Conservation (phyloP, 1,140 invertebrate species). For the Plectrocnemia conspersa region DNA sequence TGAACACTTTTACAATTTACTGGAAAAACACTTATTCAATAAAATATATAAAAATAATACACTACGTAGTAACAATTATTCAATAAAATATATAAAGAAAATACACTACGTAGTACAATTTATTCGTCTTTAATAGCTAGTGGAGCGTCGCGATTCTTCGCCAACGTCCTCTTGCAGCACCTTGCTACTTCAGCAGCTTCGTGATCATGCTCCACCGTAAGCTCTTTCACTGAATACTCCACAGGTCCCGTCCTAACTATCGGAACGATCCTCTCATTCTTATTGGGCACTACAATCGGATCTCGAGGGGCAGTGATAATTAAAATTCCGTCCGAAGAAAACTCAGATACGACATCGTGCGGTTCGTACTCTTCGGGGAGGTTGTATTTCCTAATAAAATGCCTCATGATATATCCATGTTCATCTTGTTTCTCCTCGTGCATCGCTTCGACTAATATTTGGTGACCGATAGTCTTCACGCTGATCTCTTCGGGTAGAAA, state of each 20-base stretch:
- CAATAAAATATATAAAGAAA: too few species aligned
- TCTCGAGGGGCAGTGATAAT: slow-evolving; percentile 62
- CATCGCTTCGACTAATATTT: slow-evolving; percentile 63
- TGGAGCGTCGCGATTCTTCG: too few species aligned
- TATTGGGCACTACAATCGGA: slow-evolving; percentile 44
- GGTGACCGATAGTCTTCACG: slow-evolving; percentile 67
- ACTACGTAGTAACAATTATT: too few species aligned
- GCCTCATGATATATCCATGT: slow-evolving; percentile 57
- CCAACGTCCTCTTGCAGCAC: too few species aligned
- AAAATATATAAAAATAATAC: too few species aligned
- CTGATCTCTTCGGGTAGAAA: slow-evolving; percentile 70
- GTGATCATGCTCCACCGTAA: slow-evolving; percentile 1
- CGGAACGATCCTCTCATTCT: slow-evolving; percentile 44
- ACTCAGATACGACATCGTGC: slow-evolving; percentile 59
- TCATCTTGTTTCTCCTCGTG: slow-evolving; percentile 63
- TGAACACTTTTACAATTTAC: too few species aligned
- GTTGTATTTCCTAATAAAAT: slow-evolving; percentile 65
- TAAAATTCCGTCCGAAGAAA: slow-evolving; percentile 67
- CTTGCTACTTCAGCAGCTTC: slow-evolving; percentile 1
- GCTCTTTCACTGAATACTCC: neutral
- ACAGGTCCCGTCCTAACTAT: slow-evolving; percentile 42
- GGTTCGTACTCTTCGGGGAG: slow-evolving; percentile 61
- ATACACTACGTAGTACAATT: too few species aligned
- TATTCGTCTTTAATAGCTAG: too few species aligned
- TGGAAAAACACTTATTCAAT: too few species aligned